Base-by-base conservation (phyloP, 2,113 vertebrate genomes). In the Petaurus breviceps region DNA sequence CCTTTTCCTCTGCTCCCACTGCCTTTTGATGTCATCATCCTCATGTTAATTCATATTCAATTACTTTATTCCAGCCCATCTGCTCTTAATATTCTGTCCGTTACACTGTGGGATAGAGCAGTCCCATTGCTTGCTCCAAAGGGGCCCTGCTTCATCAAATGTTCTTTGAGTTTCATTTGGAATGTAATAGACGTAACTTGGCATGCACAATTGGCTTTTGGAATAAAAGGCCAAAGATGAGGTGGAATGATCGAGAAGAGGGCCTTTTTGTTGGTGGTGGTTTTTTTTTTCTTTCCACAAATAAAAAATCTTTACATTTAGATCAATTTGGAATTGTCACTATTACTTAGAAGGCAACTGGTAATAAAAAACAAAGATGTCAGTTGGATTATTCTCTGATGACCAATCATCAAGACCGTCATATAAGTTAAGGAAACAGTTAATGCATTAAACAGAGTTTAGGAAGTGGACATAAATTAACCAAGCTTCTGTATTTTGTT, bases 381-480 rank as follows among this genome's bases (percentile, higher is more conserved):
- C 96, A 95, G 95, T 61, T 0, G 8, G 77, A 96, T 92, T 98
- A 96, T 91, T 96, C 26, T 97, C 96, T 97, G 97, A 97, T 97
- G 95, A 26, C 54, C 61, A 97, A 97, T 96, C 96, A 97, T 97
- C 95, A 95, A 94, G 98, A 97, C 97, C 94, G 96, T 95, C 96
- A 94, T 96, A 22, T 94, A 96, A 98, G 95, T 97, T 97, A 97
- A 98, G 94, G 94, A 96, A 93, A 97, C 95, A 96, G 95, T 95
- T 97, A 37, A 25, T 94, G 50, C 94, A 95, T 97, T 98, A 98
- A 97, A 97, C 96, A 97, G 89, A 96, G 92, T 50, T 55, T 92
- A 97, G 95, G 94, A 98, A 98, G 97, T 94, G 57, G 92, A 97
- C 95, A 98, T 98, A 98, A 96, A 98, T 98, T 98, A 98, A 98